A percentile compares a stretch with the other conserved stretches of the same genome.
Evolutionary conservation across 2,797 vertebrate genomes (phyloP).

Genomic region (Myotis pilosus): DNA sequence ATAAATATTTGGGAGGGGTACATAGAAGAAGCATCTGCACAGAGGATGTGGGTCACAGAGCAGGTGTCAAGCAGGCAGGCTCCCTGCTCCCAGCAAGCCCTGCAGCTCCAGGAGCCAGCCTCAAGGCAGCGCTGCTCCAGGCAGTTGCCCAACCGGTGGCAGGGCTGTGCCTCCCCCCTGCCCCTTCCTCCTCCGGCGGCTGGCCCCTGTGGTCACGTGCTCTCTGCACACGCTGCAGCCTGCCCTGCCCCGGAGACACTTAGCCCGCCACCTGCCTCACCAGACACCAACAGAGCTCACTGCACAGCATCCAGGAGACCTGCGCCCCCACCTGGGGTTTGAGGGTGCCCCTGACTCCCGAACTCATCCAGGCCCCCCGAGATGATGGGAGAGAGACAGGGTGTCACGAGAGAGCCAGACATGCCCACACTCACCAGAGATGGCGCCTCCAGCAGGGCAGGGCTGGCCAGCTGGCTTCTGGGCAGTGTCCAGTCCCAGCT

Average conservation of each 20-base stretch:
- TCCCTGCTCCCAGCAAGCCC: neutral
- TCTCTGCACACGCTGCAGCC: neutral
- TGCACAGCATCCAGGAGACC: neutral
- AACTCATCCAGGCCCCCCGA: neutral
- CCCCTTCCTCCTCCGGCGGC: neutral
- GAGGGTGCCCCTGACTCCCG: neutral
- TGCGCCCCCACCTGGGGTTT: neutral
- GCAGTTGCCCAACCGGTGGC: neutral
- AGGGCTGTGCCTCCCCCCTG: neutral
- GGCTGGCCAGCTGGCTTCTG: constrained; percentile 57
- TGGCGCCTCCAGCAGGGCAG: neutral
- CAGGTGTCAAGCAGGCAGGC: accelerated
- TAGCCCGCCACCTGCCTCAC: neutral
- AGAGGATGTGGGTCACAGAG: neutral
- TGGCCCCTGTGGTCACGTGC: neutral
- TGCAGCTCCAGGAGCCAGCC: neutral
- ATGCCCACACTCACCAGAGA: neutral
- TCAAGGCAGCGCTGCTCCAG: accelerated
- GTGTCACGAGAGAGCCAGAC: neutral
- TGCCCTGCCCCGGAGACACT: neutral
- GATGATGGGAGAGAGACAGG: neutral
- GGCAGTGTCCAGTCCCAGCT: constrained; percentile 46
- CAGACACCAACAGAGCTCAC: neutral
- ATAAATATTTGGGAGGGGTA: neutral
- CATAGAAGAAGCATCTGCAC: neutral